phyloP scores from a whole-genome alignment of 2,888 invertebrate genomes.

The Amblyjoppa proteus region DNA sequence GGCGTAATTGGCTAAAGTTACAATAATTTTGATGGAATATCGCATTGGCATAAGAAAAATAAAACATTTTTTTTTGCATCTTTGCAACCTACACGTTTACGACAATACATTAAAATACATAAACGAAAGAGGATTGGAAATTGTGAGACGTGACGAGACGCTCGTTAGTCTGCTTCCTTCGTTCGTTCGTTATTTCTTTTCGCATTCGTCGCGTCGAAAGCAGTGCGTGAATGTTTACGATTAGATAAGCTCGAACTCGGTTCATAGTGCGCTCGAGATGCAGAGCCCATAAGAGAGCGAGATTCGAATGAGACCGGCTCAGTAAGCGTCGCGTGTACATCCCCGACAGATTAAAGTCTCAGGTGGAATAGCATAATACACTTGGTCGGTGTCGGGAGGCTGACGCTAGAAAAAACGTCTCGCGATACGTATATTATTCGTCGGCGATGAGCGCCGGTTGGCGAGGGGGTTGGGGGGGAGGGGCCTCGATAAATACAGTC shows the following conservation, averaged over 20 bases:
- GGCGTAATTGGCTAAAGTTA: no score
- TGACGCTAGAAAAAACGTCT: no score
- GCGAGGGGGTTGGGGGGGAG: neutral
- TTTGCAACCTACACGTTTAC: neutral
- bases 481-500: neutral
- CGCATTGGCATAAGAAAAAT: no score
- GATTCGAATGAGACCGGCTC: constrained; percentile 76
- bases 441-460: neutral
- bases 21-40: no score
- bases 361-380: neutral
- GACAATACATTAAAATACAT: neutral
- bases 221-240: constrained; percentile 72
- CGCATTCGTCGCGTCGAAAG: constrained; percentile 63
- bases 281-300: constrained; percentile 83
- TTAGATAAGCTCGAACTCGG: constrained; percentile 82
- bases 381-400: neutral
- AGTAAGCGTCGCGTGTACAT: constrained; percentile 80
- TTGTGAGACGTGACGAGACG: neutral
- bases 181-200: constrained; percentile 63
- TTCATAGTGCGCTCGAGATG: constrained; percentile 83
- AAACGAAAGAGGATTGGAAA: neutral
- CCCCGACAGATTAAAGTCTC: constrained; percentile 70
- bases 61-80: no score
- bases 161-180: neutral
- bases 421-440: no score